phyloP scores from a whole-genome alignment of 2,113 vertebrate genomes.

The Leucopsar rothschildi region DNA sequence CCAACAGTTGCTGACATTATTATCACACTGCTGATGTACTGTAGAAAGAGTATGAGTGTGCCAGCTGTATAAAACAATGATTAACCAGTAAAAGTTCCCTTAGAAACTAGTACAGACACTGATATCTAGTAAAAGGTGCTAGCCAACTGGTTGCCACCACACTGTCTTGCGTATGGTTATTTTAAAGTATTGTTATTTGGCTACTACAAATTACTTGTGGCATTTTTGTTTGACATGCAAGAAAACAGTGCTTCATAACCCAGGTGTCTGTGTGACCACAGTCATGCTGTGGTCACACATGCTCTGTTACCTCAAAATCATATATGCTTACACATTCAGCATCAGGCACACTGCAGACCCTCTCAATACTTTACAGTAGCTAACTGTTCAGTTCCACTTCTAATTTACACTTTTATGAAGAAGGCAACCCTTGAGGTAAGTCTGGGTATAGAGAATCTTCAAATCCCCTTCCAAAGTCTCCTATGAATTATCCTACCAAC shows the following conservation, averaged over 20 bases:
- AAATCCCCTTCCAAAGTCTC: not conserved
- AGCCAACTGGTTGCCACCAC: not conserved
- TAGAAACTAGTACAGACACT: not conserved
- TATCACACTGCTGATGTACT: not conserved
- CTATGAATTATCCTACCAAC: not conserved
- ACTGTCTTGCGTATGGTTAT: not conserved
- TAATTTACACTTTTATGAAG: not conserved
- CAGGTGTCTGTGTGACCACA: not conserved
- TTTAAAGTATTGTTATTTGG: not conserved
- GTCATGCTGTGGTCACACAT: not conserved
- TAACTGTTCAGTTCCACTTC: not conserved
- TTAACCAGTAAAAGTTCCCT: not conserved
- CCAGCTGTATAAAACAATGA: not conserved
- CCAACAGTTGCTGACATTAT: not conserved
- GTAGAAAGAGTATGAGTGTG: not conserved
- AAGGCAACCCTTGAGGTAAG: not conserved
- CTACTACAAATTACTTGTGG: not conserved
- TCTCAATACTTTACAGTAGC: not conserved
- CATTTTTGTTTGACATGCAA: not conserved
- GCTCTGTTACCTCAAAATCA: not conserved
- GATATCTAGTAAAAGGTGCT: not conserved
- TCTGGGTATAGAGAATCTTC: not conserved
- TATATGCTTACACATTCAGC: not conserved
- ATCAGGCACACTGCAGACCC: not conserved
- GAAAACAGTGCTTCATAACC: not conserved